These are phyloP conservation scores for Chrysomallon squamiferum DNA, from an alignment of 1,140 invertebrate genomes.

Conservation along the genomic window DNA sequence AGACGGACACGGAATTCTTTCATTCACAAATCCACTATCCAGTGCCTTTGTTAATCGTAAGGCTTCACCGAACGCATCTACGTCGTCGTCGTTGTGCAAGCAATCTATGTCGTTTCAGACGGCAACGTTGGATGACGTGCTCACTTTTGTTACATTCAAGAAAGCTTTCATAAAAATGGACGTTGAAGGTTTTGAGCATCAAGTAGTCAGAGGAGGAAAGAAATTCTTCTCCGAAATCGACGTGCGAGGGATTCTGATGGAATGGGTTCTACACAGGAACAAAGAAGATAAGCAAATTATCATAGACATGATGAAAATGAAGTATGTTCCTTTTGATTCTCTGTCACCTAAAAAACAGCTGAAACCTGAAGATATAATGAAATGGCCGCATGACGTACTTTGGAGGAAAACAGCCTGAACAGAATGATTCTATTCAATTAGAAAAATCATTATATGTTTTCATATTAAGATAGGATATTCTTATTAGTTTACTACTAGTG, in stretches of 20 bases:
- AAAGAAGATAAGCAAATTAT: too few species aligned
- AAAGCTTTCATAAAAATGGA: conserved; percentile 3
- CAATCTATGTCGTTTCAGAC: background rate
- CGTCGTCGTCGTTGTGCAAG: background rate
- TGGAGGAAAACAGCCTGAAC: too few species aligned
- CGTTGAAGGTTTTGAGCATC: background rate
- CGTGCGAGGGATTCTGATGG: conserved; percentile 1
- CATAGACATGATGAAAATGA: too few species aligned
- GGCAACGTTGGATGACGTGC: background rate
- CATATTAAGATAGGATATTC: too few species aligned
- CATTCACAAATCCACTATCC: background rate
- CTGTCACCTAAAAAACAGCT: too few species aligned
- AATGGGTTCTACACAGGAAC: background rate
- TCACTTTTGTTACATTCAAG: background rate
- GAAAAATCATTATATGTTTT: too few species aligned
- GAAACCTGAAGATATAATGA: too few species aligned
- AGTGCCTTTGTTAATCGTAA: background rate
- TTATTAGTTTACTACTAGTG: too few species aligned
- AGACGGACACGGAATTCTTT: background rate
- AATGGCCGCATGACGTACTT: too few species aligned
- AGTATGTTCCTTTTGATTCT: too few species aligned
- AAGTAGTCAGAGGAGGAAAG: background rate
- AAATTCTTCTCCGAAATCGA: background rate
- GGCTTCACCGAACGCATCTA: background rate
- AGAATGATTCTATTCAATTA: too few species aligned